Percentiles rank a stretch among this genome's conserved stretches.
Conservation (phyloP, 92 coral and sea anemone genomes). For the Palythoa grandiflora region DNA sequence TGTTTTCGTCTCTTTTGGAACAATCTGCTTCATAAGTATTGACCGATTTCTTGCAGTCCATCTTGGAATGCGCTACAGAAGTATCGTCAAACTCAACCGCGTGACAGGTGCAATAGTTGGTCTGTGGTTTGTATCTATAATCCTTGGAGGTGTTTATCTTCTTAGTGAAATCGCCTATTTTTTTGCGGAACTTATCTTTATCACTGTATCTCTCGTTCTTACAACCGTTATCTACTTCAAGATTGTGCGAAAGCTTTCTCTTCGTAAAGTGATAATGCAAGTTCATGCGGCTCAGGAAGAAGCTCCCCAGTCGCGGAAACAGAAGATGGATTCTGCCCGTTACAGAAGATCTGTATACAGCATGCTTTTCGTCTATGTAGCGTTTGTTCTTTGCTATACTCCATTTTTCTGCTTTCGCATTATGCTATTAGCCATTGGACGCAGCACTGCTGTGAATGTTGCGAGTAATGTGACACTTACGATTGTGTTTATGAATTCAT, state of each 20-base stretch:
- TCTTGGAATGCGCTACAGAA: constrained; percentile 35
- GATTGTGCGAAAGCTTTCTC: constrained; percentile 25
- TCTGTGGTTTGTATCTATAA: constrained; percentile 1
- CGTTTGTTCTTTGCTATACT: constrained; percentile 29
- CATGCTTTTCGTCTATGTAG: constrained; percentile 36
- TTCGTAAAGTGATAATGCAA: constrained; percentile 3
- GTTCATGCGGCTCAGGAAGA: constrained; percentile 11
- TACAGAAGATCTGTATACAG: constrained; percentile 33
- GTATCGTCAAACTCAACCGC: constrained; percentile 18
- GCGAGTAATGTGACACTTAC: constrained; percentile 36
- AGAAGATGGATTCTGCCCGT: neutral
- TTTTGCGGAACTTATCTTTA: constrained; percentile 14
- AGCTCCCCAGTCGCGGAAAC: neutral
- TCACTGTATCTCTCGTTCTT: constrained; percentile 25
- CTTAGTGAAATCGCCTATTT: constrained; percentile 26
- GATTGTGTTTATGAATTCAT: constrained; percentile 32
- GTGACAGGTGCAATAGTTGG: neutral
- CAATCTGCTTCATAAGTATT: constrained; percentile 26
- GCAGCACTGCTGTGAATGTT: constrained; percentile 33
- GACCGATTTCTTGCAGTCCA: constrained; percentile 40
- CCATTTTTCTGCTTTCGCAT: constrained; percentile 37
- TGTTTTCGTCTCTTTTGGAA: constrained; percentile 37
- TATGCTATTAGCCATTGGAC: constrained; percentile 20
- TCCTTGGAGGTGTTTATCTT: constrained; percentile 27
- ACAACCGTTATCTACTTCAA: constrained; percentile 19